Conservation (phyloP, 2,113 vertebrate genomes). For the Aepyceros melampus region DNA sequence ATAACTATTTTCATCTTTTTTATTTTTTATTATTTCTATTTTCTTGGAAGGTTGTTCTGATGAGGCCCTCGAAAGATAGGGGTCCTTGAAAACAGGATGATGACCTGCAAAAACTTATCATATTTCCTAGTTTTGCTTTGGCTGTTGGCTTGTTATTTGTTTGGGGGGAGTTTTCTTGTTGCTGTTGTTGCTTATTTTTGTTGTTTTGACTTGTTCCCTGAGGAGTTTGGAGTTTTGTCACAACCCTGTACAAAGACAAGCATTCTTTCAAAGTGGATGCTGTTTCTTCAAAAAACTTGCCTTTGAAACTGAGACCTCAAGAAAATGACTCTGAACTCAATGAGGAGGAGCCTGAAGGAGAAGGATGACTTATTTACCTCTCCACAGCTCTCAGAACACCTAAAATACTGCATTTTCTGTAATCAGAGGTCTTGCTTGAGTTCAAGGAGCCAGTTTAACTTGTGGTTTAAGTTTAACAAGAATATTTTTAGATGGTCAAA, state of each 20-base stretch:
- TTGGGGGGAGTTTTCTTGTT: background rate
- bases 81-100: too few relatives aligned
- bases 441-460: background rate
- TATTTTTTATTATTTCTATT: background rate
- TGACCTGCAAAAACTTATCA: background rate
- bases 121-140: too few relatives aligned
- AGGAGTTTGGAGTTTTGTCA: background rate
- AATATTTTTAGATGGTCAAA: background rate
- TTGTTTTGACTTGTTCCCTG: background rate
- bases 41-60: background rate
- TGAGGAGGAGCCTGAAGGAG: too few relatives aligned
- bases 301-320: background rate
- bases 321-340: background rate
- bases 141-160: background rate
- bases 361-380: background rate
- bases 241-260: background rate
- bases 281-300: background rate
- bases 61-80: fast-evolving
- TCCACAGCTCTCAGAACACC: background rate
- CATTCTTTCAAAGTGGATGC: background rate
- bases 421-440: background rate
- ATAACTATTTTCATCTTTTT: background rate
- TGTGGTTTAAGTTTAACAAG: background rate
- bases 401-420: background rate
- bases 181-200: background rate